phyloP scores from a whole-genome alignment of 2,888 invertebrate species.

The Xylota segnis region DNA sequence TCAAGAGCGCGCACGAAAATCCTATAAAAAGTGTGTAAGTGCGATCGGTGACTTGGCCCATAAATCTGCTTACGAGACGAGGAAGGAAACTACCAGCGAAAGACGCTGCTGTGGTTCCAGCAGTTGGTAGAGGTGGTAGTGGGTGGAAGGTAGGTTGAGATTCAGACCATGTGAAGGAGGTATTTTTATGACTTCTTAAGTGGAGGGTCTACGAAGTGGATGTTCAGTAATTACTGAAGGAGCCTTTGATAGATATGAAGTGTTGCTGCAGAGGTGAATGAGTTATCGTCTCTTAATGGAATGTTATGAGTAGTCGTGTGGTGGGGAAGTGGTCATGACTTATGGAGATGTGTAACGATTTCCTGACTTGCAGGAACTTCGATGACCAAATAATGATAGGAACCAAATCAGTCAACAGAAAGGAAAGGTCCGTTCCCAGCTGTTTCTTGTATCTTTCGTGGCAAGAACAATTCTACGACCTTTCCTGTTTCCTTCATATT shows the following conservation, averaged over 20 bases:
- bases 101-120: neutral
- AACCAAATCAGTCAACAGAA: too few relatives aligned
- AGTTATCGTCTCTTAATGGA: constrained; percentile 52
- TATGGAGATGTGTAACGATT: too few relatives aligned
- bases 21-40: constrained; percentile 76
- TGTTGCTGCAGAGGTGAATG: constrained; percentile 39
- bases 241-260: constrained; percentile 46
- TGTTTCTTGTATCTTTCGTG: too few relatives aligned
- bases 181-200: constrained; percentile 58
- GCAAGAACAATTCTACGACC: too few relatives aligned
- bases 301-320: constrained; percentile 21
- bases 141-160: neutral
- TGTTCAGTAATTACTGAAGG: constrained; percentile 54
- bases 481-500: too few relatives aligned
- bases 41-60: constrained; percentile 72
- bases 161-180: constrained; percentile 35
- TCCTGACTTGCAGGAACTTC: too few relatives aligned
- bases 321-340: too few relatives aligned
- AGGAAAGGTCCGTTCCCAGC: too few relatives aligned
- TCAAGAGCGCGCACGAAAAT: constrained; percentile 73
- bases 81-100: constrained; percentile 44
- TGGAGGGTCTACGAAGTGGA: constrained; percentile 34
- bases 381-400: too few relatives aligned
- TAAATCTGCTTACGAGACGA: constrained; percentile 62
- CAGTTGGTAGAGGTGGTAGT: neutral